Evolutionary conservation across 2,797 vertebrate genomes (phyloP), one percentile per base, ranked within the genome.

Genomic region (Craterocephalus amniculus): DNA sequence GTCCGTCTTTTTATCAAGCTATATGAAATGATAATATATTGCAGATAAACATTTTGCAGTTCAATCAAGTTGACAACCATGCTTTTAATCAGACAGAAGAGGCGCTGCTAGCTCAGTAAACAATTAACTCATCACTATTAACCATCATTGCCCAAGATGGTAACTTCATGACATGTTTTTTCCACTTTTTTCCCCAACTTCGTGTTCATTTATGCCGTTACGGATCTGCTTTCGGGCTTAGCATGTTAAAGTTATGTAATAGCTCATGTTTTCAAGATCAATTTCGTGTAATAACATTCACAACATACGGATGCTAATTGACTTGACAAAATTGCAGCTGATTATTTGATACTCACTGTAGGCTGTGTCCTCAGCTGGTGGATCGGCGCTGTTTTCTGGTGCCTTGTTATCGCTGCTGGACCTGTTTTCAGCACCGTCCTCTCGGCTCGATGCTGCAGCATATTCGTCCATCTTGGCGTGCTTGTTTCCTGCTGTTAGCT

Each of bases 381-480:
- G 8, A 26, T 14, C 36, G 2, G 5, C 7, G 51, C 24, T 31
- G 49, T 67, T 56, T 40, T 45, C 69, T 0, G 40, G 11, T 0
- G 43, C 7, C 8, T 2, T 1, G 16, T 79, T 66, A n/a, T 43
- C 65, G 54, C 14, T 4, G 26, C 2, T 7, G 10, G 43, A 36
- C 4, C 58, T 57, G 32, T 75, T 58, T 54, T 34, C 74, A 6
- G 35, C 72, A 18, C 20, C 70, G 56, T 80, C 81, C 54, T 78
- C 73, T 26, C 2, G 31, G 43, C 6, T 60, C 52, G 35, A 51
- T 31, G 61, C 73, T 2, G 70, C 54, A 52, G 72, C 58, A 61
- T 70, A 43, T 74, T 52, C 90, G 70, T 93, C 92, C 92, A 93
- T 93, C 80, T 90, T 91, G 85, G 82, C 45, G 74, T 67, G 70